Conservation (phyloP, 2,888 invertebrate species). For the Ferdinandea cuprea region DNA sequence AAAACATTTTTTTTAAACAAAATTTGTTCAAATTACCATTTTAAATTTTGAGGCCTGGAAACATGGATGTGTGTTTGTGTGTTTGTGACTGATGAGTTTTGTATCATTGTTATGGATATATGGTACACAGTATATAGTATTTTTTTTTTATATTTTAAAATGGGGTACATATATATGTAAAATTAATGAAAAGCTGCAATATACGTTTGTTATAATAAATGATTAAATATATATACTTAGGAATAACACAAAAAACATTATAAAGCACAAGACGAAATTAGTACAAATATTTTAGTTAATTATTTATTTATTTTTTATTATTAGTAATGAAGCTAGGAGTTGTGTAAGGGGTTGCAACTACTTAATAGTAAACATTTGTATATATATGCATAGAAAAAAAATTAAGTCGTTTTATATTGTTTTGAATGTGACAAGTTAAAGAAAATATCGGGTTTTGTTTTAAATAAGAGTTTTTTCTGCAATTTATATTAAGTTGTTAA, state of each 20-base stretch:
- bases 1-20: conserved; percentile 13
- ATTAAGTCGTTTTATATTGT: neutral
- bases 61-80: conserved; percentile 69
- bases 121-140: too few relatives aligned
- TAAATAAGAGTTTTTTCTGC: neutral
- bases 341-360: conserved; percentile 30
- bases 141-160: conserved; percentile 30
- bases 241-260: conserved; percentile 55
- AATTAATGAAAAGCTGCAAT: conserved; percentile 72
- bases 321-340: conserved; percentile 38
- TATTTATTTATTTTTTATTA: conserved; percentile 16
- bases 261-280: conserved; percentile 70
- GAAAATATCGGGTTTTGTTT: too few relatives aligned
- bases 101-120: conserved; percentile 51
- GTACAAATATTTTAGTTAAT: conserved; percentile 44
- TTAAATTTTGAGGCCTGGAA: conserved; percentile 70
- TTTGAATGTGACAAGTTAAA: too few relatives aligned
- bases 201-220: conserved; percentile 30
- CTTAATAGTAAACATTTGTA: neutral
- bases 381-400: conserved; percentile 35
- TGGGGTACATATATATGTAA: conserved; percentile 34
- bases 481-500: too few relatives aligned
- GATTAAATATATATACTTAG: conserved; percentile 30
- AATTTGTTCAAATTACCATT: conserved; percentile 62
- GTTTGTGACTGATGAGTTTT: conserved; percentile 72